Evolutionary conservation across 1,140 invertebrate species (phyloP).

Genomic region (Acromyrmex charruanus): DNA sequence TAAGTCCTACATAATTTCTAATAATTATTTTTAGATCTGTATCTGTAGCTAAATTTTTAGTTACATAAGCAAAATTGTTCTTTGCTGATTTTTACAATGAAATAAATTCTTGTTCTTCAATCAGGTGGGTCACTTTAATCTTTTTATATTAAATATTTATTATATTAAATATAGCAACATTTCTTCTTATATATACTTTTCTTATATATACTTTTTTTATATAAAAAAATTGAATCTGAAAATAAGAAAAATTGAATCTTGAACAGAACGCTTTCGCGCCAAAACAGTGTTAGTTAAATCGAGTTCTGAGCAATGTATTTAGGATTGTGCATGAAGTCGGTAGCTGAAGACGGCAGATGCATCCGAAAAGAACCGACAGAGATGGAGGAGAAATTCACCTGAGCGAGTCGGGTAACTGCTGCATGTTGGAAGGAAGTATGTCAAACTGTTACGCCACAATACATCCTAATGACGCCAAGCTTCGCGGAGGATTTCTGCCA

Average conservation of each 20-base stretch:
- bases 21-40: no score
- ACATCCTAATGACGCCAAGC: conserved; percentile 82
- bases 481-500: conserved; percentile 63
- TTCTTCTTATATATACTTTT: background rate
- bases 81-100: background rate
- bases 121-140: no score
- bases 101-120: background rate
- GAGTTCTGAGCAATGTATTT: background rate
- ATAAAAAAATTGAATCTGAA: background rate
- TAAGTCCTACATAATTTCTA: no score
- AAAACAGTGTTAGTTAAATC: background rate
- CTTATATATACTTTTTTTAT: background rate
- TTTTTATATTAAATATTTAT: background rate
- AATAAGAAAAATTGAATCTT: background rate
- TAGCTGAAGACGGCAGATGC: background rate
- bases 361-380: background rate
- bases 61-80: no score
- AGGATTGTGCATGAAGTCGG: background rate
- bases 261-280: background rate
- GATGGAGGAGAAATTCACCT: conserved; percentile 28
- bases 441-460: conserved; percentile 81
- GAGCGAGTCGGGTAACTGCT: background rate
- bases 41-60: no score
- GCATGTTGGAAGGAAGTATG: conserved; percentile 65
- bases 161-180: background rate